Percentiles rank a stretch among this genome's conserved stretches.
These are phyloP conservation scores for Lepus townsendii DNA, from an alignment of 2,797 vertebrate genomes.

Conservation along the genomic window DNA sequence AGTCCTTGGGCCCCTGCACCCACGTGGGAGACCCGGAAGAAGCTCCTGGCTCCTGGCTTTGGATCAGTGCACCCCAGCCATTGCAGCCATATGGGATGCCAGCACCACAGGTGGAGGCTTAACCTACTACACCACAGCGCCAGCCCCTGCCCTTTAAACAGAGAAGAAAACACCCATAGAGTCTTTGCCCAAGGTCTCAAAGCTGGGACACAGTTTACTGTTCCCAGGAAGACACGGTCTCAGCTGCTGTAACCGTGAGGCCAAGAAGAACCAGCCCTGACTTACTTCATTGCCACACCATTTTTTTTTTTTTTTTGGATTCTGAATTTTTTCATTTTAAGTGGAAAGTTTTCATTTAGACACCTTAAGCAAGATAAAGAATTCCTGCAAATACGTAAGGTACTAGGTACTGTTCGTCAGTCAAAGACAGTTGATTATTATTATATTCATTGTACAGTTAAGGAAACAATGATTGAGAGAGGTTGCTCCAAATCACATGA, in stretches of 20 bases:
- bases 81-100: no score
- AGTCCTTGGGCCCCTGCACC: no score
- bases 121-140: no score
- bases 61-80: no score
- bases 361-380: neutral
- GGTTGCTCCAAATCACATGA: neutral
- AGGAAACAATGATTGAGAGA: neutral
- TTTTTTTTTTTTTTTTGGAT: constrained; percentile 5
- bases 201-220: neutral
- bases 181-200: neutral
- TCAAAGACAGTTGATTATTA: neutral
- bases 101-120: no score
- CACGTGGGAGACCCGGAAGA: no score
- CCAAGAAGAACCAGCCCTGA: neutral
- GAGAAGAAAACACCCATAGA: neutral
- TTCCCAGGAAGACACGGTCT: neutral
- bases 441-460: neutral
- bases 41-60: no score
- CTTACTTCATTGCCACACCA: neutral
- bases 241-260: neutral
- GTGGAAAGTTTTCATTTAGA: neutral
- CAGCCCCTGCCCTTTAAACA: neutral
- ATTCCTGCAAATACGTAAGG: neutral
- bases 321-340: neutral
- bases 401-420: neutral